Base-by-base conservation (phyloP, 2,113 vertebrate genomes). In the Picathartes gymnocephalus region DNA sequence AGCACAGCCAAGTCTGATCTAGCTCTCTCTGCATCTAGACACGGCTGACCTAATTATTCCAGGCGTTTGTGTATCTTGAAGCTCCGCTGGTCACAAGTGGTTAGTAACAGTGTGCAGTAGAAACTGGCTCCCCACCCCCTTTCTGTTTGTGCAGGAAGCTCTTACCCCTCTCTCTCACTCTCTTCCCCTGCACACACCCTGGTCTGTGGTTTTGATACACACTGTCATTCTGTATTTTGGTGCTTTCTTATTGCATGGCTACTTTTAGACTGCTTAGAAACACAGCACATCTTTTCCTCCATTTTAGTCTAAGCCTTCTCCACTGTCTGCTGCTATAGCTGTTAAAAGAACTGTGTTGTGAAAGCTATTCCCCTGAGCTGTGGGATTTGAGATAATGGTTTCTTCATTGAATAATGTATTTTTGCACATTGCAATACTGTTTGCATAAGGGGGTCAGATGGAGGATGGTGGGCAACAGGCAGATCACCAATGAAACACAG, bases 31-130 rank as follows among this genome's bases (percentile, higher is more conserved):
- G 86, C 25, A 31, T 72, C 57, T 68, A 94, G 93, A 86, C 58
- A 69, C 0, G 2, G 30, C 81, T 94, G 93, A 95, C 93, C 87
- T 92, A 83, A 95, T 95, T 95, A 86, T 93, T 93, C 62, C 74
- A 62, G 79, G 79, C 51, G 0, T 86, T 82, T 77, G 54, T 85
- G 93, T 45, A 21, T 88, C 87, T 62, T 44, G 71, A 73, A 93
- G 78, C 74, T 69, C 56, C 58, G 62, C 62, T 62, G 78, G 74
- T 88, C 94, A 90, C 71, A 87, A 95, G 66, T 30, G 47, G 50
- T 91, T 95, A 86, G 60, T 54, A 65, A 77, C 12, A 57, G 28
- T 13, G 39, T 78, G 81, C 51, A 80, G 56, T 81, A 0, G 5
- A 70, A 88, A 35, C 66, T 28, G 54, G 6, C 62, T 93, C 30